These are phyloP conservation scores for Anguilla pacifica DNA, from an alignment of 2,797 vertebrate genomes.

Conservation along the genomic window DNA sequence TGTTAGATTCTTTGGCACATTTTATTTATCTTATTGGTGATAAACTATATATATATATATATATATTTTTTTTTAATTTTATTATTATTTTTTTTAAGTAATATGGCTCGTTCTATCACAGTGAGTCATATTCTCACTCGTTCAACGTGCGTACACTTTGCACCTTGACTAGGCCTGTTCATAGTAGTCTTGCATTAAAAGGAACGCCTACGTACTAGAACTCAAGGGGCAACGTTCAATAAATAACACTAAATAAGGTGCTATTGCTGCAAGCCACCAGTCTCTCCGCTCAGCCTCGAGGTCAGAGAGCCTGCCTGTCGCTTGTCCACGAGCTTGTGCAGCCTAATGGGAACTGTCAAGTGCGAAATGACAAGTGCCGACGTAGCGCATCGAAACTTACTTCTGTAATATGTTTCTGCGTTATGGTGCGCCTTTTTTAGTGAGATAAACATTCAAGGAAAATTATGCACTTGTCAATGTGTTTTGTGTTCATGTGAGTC, in stretches of 20 bases:
- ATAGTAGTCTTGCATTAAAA: slow-evolving; percentile 22
- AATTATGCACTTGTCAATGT: background rate
- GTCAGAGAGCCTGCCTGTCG: slow-evolving; percentile 54
- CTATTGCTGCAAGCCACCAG: slow-evolving; percentile 24
- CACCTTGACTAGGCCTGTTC: background rate
- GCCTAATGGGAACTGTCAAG: slow-evolving; percentile 1
- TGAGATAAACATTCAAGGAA: background rate
- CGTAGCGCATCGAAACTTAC: slow-evolving; percentile 27
- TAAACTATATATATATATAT: background rate
- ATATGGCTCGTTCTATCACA: background rate
- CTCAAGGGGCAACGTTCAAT: slow-evolving; percentile 30
- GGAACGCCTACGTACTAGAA: slow-evolving; percentile 40
- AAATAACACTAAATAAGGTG: slow-evolving; percentile 51
- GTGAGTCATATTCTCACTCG: slow-evolving; percentile 40
- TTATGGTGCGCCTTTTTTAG: background rate
- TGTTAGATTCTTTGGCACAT: background rate
- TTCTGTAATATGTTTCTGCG: background rate
- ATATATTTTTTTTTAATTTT: background rate
- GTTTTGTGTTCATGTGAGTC: background rate
- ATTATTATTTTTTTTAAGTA: background rate
- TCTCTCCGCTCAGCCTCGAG: slow-evolving; percentile 47
- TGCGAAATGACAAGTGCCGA: slow-evolving; percentile 23
- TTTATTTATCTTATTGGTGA: background rate
- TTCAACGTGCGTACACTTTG: slow-evolving; percentile 28
- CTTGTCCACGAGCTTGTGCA: background rate